Percentiles rank a stretch among this genome's conserved stretches.
Conservation (phyloP, 2,888 invertebrate genomes). For the Theristus sp. region DNA sequence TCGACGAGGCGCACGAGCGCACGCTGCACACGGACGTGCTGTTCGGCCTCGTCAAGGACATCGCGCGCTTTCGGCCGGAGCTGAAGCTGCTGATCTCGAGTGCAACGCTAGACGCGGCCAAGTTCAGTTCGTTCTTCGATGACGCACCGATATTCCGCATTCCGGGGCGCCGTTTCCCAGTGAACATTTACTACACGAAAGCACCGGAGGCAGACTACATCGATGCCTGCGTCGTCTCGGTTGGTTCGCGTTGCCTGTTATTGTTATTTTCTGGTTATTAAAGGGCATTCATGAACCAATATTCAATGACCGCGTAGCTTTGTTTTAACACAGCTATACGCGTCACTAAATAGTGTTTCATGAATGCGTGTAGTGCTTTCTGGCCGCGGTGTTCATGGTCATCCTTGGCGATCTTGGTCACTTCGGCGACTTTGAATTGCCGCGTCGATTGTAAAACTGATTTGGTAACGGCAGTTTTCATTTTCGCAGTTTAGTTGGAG, state of each 20-base stretch:
- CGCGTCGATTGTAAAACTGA: too few relatives aligned
- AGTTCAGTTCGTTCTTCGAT: conserved; percentile 79
- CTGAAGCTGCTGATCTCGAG: conserved; percentile 88
- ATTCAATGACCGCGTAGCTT: too few relatives aligned
- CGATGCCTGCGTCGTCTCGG: conserved; percentile 88
- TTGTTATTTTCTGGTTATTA: conserved; percentile 1
- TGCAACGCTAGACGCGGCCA: conserved; percentile 91
- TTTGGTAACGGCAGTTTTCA: too few relatives aligned
- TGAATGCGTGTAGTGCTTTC: too few relatives aligned
- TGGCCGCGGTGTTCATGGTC: too few relatives aligned
- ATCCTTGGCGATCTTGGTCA: too few relatives aligned
- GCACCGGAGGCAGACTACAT: conserved; percentile 98
- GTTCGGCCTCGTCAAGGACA: conserved; percentile 55
- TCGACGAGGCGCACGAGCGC: conserved; percentile 96
- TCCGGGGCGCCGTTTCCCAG: conserved; percentile 76
- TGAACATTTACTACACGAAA: conserved; percentile 94
- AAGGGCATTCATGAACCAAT: too few relatives aligned
- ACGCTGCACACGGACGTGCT: conserved; percentile 94
- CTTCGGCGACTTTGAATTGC: too few relatives aligned
- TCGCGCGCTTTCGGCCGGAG: conserved; percentile 38
- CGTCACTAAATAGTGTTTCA: too few relatives aligned
- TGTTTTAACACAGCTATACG: too few relatives aligned
- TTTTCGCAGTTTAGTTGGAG: neutral
- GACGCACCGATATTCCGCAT: conserved; percentile 93
- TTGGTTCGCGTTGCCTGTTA: conserved; percentile 30